Conservation (phyloP, 2,113 vertebrate species). For the Forbesichthys papilliferus region DNA sequence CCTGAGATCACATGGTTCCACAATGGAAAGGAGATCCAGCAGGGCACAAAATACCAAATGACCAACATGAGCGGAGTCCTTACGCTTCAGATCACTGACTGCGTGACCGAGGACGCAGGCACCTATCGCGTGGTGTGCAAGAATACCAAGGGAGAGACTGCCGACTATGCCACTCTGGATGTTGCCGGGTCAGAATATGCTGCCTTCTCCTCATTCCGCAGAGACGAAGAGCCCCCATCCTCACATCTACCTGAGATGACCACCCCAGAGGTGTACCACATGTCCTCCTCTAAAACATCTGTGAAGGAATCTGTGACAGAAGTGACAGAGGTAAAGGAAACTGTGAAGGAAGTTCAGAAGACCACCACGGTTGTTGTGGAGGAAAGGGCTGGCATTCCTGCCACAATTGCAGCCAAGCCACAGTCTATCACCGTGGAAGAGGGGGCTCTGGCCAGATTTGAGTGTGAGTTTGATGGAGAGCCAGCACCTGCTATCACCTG, state of each 20-base stretch:
- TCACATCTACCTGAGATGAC: conserved; percentile 85
- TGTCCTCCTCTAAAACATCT: conserved; percentile 83
- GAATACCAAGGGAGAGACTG: conserved; percentile 92
- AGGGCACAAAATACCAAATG: conserved; percentile 85
- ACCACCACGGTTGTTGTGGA: conserved; percentile 68
- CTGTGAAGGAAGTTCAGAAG: conserved; percentile 46
- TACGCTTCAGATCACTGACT: conserved; percentile 88
- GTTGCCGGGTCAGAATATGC: conserved; percentile 86
- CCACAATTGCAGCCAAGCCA: conserved; percentile 88
- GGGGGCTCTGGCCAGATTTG: conserved; percentile 87
- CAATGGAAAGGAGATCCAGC: conserved; percentile 86
- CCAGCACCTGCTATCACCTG: conserved; percentile 89
- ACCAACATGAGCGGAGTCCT: conserved; percentile 90
- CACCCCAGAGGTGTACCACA: conserved; percentile 86
- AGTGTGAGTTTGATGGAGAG: conserved; percentile 90
- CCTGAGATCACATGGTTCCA: conserved; percentile 93
- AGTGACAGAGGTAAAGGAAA: conserved; percentile 7
- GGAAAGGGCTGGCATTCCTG: conserved; percentile 71
- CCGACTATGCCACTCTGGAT: conserved; percentile 93
- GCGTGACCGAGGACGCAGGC: conserved; percentile 88
- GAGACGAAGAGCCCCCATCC: conserved; percentile 87
- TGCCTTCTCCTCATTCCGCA: conserved; percentile 81
- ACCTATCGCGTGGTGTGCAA: conserved; percentile 91
- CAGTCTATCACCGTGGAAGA: conserved; percentile 87
- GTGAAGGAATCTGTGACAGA: conserved; percentile 58